A percentile compares a stretch with the other conserved stretches of the same genome.
Evolutionary conservation across 2,113 vertebrate species (phyloP).

Genomic region (Grallaria varia): DNA sequence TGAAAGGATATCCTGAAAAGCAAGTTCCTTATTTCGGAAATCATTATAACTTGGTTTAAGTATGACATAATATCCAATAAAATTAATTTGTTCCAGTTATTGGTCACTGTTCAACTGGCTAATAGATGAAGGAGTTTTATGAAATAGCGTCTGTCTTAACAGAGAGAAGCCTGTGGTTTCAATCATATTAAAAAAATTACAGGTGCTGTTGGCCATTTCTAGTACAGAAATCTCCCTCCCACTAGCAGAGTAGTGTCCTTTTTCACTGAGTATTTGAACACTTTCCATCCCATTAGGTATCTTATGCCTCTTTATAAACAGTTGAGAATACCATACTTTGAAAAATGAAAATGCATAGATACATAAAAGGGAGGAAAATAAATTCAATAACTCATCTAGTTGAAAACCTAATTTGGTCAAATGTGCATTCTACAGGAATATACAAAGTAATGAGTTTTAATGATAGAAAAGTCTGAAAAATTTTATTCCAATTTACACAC

Average conservation of each 20-base stretch:
- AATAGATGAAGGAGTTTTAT: not conserved
- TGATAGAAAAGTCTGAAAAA: not conserved
- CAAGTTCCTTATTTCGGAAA: not conserved
- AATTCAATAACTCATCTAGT: not conserved
- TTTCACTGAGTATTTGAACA: not conserved
- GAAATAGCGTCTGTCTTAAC: not conserved
- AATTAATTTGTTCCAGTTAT: not conserved
- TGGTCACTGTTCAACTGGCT: not conserved
- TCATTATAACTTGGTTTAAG: not conserved
- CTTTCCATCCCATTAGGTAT: not conserved
- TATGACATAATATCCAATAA: not conserved
- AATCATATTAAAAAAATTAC: not conserved
- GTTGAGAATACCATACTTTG: not conserved
- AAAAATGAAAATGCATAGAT: not conserved
- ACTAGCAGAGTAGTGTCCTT: not conserved
- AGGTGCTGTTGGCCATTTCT: not conserved
- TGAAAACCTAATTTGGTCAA: not conserved
- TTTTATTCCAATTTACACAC: not conserved
- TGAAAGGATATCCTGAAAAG: not conserved
- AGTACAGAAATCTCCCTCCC: not conserved
- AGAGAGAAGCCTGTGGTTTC: not conserved
- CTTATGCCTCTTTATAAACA: not conserved
- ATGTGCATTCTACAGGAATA: not conserved
- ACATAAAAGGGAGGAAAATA: not conserved
- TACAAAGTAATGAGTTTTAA: not conserved